Evolutionary conservation across 2,797 vertebrate species (phyloP).

Genomic region (Enteromius treurensis): DNA sequence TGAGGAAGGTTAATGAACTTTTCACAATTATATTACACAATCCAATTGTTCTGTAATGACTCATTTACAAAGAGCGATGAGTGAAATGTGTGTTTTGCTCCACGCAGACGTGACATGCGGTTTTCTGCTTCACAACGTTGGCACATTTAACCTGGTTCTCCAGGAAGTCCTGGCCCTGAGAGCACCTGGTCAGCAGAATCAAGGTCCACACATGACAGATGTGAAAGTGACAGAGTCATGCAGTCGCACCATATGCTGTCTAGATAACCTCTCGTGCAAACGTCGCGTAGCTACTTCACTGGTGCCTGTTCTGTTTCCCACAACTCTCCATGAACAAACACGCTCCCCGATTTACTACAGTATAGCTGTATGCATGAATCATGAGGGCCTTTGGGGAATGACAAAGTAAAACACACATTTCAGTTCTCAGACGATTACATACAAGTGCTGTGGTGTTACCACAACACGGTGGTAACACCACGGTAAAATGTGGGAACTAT

Average conservation of each 20-base stretch:
- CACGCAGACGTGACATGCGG: background rate
- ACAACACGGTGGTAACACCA: background rate
- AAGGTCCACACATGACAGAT: conserved; percentile 24
- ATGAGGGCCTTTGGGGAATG: background rate
- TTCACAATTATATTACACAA: conserved; percentile 50
- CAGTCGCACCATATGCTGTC: conserved; percentile 38
- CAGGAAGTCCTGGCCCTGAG: conserved; percentile 11
- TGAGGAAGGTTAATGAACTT: conserved; percentile 55
- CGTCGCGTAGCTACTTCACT: background rate
- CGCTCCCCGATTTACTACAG: background rate
- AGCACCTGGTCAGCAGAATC: conserved; percentile 21
- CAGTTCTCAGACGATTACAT: background rate
- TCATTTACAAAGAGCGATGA: conserved; percentile 23
- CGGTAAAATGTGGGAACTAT: background rate
- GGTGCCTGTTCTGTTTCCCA: conserved; percentile 3
- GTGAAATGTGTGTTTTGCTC: conserved; percentile 24
- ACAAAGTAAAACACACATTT: conserved; percentile 4
- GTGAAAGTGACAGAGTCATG: conserved; percentile 28
- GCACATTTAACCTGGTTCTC: conserved; percentile 26
- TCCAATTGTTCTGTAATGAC: conserved; percentile 53
- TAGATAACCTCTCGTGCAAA: conserved; percentile 16
- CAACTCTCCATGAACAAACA: conserved; percentile 9
- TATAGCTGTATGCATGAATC: background rate
- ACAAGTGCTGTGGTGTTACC: background rate
- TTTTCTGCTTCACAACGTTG: background rate